phyloP scores from a whole-genome alignment of 2,113 vertebrate genomes.

The Larimichthys polyactis region DNA sequence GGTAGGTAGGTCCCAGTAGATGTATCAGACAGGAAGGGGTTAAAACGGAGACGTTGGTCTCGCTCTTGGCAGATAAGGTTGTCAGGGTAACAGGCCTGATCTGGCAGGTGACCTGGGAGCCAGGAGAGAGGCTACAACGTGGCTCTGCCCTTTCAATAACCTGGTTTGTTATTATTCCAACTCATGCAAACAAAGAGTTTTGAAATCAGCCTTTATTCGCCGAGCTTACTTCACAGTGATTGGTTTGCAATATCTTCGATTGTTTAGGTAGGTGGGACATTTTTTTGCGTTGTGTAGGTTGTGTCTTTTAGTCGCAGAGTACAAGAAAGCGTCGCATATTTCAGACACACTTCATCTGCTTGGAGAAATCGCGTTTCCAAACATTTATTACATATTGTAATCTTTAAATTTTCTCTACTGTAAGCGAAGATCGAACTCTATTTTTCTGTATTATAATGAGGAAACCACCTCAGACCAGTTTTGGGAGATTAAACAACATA shows the following conservation, averaged over 20 bases:
- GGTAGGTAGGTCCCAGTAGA: neutral
- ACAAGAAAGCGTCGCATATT: neutral
- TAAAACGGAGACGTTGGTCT: conserved; percentile 91
- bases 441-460: neutral
- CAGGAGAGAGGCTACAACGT: conserved; percentile 86
- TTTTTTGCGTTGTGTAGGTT: neutral
- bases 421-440: neutral
- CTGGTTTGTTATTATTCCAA: conserved; percentile 82
- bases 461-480: neutral
- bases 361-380: neutral
- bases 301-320: neutral
- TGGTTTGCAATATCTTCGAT: neutral
- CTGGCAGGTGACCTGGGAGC: conserved; percentile 95
- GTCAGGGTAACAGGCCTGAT: conserved; percentile 94
- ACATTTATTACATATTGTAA: neutral
- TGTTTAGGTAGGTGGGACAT: neutral
- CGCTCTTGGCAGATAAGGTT: conserved; percentile 92
- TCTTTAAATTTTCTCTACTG: neutral
- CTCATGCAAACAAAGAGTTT: conserved; percentile 79
- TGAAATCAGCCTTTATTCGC: neutral
- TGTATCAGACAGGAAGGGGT: conserved; percentile 79
- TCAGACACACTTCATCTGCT: neutral
- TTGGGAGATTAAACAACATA: conserved; percentile 3
- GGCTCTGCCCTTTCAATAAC: conserved; percentile 87
- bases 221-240: neutral